These are phyloP conservation scores for Ceratotherium simum DNA, from an alignment of 2,113 vertebrate species.

Conservation along the genomic window DNA sequence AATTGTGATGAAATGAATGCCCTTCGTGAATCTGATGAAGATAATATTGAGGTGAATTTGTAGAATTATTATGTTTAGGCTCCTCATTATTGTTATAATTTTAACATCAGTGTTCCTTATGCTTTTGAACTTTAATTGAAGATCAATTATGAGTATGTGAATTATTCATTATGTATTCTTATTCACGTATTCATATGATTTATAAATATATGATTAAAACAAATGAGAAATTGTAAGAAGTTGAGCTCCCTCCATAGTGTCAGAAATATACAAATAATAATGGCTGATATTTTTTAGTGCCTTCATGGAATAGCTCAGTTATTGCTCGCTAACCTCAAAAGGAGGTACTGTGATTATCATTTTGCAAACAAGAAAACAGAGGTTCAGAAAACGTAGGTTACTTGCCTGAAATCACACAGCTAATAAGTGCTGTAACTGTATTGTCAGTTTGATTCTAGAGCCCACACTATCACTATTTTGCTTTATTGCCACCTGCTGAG, in stretches of 20 bases:
- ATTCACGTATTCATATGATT: background rate
- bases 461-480: background rate
- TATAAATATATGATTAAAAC: background rate
- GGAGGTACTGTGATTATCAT: background rate
- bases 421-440: background rate
- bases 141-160: background rate
- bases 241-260: background rate
- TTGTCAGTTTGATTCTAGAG: background rate
- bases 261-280: background rate
- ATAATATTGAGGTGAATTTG: background rate
- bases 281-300: background rate
- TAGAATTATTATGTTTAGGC: background rate
- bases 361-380: background rate
- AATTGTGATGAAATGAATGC: background rate
- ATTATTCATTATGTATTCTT: background rate
- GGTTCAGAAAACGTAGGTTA: background rate
- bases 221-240: slow-evolving; percentile 13
- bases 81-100: background rate
- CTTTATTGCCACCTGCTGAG: background rate
- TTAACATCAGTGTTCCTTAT: background rate
- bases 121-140: slow-evolving; percentile 4
- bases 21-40: background rate
- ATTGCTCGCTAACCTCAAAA: background rate
- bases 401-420: background rate
- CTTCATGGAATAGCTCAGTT: background rate